Conservation (phyloP, 2,113 vertebrate species). For the Panthera tigris region DNA sequence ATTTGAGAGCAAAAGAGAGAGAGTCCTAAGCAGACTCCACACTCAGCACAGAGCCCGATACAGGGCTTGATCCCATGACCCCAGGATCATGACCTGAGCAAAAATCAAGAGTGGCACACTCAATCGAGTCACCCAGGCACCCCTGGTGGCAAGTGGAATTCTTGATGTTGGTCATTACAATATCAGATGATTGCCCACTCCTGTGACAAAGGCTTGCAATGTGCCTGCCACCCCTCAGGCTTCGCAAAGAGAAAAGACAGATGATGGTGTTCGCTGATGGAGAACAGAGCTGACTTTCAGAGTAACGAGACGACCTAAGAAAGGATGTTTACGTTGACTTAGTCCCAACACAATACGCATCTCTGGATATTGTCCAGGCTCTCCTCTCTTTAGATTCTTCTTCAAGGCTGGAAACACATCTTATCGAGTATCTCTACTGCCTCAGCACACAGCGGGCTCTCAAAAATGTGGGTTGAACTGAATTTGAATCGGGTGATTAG, state of each 20-base stretch:
- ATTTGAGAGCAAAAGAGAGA: too few species aligned
- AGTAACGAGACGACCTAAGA: background rate
- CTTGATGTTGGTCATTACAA: background rate
- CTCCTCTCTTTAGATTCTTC: background rate
- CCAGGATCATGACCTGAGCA: too few species aligned
- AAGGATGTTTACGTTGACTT: background rate
- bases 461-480: background rate
- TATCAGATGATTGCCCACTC: background rate
- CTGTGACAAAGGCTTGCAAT: background rate
- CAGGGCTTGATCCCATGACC: too few species aligned
- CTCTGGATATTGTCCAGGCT: background rate
- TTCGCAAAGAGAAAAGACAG: background rate
- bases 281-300: background rate
- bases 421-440: background rate
- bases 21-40: too few species aligned
- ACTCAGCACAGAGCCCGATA: too few species aligned
- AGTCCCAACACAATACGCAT: background rate
- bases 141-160: background rate
- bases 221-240: background rate
- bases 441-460: background rate
- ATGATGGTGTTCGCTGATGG: background rate
- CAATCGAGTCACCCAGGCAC: too few species aligned
- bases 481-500: conserved; percentile 29
- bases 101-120: too few species aligned
- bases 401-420: background rate